A percentile compares a stretch with the other conserved stretches of the same genome.
These are phyloP conservation scores for Caradrina kadenii DNA, from an alignment of 2,888 invertebrate genomes.

Conservation along the genomic window DNA sequence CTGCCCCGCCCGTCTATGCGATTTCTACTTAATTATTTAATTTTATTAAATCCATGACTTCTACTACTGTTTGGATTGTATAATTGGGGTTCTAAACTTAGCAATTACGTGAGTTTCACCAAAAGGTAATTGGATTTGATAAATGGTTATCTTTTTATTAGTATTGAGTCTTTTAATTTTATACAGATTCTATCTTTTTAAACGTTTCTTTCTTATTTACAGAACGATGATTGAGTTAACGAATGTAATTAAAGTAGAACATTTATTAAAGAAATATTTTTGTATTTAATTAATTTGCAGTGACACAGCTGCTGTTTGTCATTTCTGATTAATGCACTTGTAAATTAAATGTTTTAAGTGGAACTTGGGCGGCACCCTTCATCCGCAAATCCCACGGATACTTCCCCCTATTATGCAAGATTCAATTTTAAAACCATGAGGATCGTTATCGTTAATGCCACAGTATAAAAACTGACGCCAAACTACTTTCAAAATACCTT, in stretches of 20 bases:
- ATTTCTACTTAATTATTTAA: constrained; percentile 67
- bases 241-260: constrained; percentile 6
- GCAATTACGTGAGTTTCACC: constrained; percentile 34
- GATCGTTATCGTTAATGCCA: not conserved
- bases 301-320: constrained; percentile 43
- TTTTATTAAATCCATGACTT: constrained; percentile 58
- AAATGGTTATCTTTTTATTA: constrained; percentile 21
- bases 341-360: constrained; percentile 37
- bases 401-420: constrained; percentile 4
- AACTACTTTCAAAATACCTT: not conserved
- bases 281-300: constrained; percentile 42
- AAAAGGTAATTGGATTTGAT: constrained; percentile 39
- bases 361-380: constrained; percentile 19
- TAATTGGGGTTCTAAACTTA: constrained; percentile 49
- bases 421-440: not conserved
- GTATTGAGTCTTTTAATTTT: not conserved
- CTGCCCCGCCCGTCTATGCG: constrained; percentile 42
- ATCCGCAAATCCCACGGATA: not conserved
- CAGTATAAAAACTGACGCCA: not conserved
- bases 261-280: constrained; percentile 7
- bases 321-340: constrained; percentile 49
- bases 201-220: not conserved
- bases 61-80: constrained; percentile 54
- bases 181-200: not conserved
- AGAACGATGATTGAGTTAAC: not conserved